Evolutionary conservation across 2,113 vertebrate species (phyloP).

Genomic region (Todiramphus saurophagus): DNA sequence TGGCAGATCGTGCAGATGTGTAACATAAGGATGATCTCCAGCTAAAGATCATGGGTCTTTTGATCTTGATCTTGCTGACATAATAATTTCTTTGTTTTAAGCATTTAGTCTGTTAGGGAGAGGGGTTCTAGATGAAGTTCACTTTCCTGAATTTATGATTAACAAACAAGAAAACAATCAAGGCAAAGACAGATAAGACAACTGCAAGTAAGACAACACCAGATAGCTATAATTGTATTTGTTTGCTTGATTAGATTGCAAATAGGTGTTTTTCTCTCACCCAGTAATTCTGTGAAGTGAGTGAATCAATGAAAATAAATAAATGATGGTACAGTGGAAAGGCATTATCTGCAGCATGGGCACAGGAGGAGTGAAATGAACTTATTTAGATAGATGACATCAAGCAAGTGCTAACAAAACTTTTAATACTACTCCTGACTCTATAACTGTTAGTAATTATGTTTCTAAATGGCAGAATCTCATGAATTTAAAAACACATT

Average conservation of each 20-base stretch:
- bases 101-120: neutral
- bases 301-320: slow-evolving; percentile 23
- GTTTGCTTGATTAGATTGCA: slow-evolving; percentile 48
- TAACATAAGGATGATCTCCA: neutral
- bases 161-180: slow-evolving; percentile 41
- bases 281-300: neutral
- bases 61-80: neutral
- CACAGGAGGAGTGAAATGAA: neutral
- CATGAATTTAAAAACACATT: neutral
- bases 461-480: neutral
- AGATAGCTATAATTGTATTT: slow-evolving; percentile 44
- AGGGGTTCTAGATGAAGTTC: neutral
- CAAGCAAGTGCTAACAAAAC: neutral
- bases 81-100: neutral
- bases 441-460: neutral
- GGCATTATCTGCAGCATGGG: neutral
- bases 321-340: neutral
- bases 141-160: neutral
- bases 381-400: neutral
- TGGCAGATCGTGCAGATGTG: neutral
- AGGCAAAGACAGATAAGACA: slow-evolving; percentile 15
- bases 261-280: neutral
- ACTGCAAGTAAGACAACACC: slow-evolving; percentile 11
- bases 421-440: neutral
- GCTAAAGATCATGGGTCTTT: neutral